Percentiles rank a stretch among this genome's conserved stretches.
Evolutionary conservation across 2,888 invertebrate genomes (phyloP).

Genomic region (Torymus texanus): DNA sequence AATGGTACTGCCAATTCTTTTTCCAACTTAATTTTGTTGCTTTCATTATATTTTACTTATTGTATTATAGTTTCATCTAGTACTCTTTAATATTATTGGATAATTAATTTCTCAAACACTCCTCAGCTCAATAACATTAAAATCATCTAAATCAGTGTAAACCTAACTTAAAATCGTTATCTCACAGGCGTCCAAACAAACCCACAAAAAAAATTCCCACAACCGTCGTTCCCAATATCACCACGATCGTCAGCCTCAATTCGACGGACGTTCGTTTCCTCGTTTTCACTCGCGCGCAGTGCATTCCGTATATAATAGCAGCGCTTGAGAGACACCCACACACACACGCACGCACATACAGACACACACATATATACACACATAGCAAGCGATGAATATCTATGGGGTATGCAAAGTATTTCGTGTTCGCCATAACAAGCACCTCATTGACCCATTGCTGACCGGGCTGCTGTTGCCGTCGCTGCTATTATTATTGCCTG

Average conservation of each 20-base stretch:
- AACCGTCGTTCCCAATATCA: no score
- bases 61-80: no score
- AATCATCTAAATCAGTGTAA: no score
- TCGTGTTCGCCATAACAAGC: conserved; percentile 73
- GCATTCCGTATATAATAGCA: conserved; percentile 16
- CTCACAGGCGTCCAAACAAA: no score
- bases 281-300: conserved; percentile 53
- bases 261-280: conserved; percentile 52
- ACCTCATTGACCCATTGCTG: conserved; percentile 73
- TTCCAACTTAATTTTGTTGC: no score
- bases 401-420: conserved; percentile 72
- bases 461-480: conserved; percentile 21
- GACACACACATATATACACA: conserved; percentile 5
- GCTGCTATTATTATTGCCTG: conserved; percentile 68
- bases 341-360: not conserved
- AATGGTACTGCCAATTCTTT: no score
- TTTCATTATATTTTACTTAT: no score
- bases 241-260: not conserved
- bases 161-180: no score
- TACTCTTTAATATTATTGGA: no score
- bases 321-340: not conserved
- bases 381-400: conserved; percentile 68
- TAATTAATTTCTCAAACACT: no score
- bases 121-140: no score
- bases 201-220: no score